Base-by-base conservation (phyloP, 2,797 vertebrate species). In the Sebastes minor region DNA sequence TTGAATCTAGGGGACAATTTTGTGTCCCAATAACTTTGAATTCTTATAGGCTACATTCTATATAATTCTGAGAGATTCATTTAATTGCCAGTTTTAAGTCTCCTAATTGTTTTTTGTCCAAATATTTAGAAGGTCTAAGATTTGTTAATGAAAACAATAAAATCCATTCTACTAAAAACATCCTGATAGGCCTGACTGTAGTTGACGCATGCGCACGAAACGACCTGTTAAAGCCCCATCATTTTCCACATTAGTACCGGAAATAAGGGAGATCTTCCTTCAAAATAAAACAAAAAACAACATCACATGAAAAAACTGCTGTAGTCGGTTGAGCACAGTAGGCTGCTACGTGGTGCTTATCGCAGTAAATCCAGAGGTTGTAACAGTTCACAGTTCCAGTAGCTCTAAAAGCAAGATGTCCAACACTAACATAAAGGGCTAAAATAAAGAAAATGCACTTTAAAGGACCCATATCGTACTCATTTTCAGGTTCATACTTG, bases 251-350 rank as follows among this genome's bases (percentile, higher is more conserved):
- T 16, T 20, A 18, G 6, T 2, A 18, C 5, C 76, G 79, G 83
- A 86, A 78, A 61, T 78, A 6, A 9, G 1, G 2, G 30, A 2
- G 32, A 22, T 7, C 2, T 1, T 4, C n/a, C 25, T 82, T 83
- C 86, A 86, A 79, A 88, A 74, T 85, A 90, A 85, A 82, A 76
- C 8, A n/a, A 4, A 4, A 25, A 49, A 32, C 1, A 22, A 3
- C 1, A 0, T 11, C 3, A 12, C 2, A 28, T 18, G 5, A 27
- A 46, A 46, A 57, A 30, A 9, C 0, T 1, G 22, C 4, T 25
- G 6, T 2, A 3, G 9, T 5, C 32, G 16, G 1, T 38, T 18
- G 1, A 30, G 12, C 5, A 4, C 6, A 2, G 8, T 49, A 42
- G 38, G 38, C 14, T 42, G 4, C 3, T 1, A 2, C 8, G 12